phyloP scores from a whole-genome alignment of 37 sponge, comb jelly and placozoan species.

The Petrosia ficiformis region DNA sequence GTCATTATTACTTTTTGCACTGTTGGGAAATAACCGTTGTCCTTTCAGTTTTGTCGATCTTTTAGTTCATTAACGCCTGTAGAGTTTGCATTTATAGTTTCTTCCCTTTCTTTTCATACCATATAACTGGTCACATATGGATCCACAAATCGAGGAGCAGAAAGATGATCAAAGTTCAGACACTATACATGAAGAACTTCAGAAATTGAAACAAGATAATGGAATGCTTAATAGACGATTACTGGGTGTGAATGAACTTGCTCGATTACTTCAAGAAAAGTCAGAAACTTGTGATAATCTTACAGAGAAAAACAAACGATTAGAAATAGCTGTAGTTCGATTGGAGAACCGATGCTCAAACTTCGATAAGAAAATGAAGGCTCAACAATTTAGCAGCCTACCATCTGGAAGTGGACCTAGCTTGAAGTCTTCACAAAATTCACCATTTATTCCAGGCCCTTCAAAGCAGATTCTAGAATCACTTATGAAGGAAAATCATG shows the following conservation, averaged over 20 bases:
- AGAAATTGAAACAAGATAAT: slow-evolving; percentile 17
- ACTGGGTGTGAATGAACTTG: slow-evolving; percentile 69
- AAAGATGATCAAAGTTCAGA: no score
- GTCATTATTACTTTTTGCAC: no score
- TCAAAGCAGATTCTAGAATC: slow-evolving; percentile 62
- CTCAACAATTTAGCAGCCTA: not conserved
- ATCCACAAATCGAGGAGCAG: no score
- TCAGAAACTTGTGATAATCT: slow-evolving; percentile 19
- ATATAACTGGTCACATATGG: no score
- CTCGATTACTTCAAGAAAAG: slow-evolving; percentile 53
- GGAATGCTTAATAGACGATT: slow-evolving; percentile 36
- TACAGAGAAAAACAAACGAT: slow-evolving; percentile 53
- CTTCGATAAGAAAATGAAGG: slow-evolving; percentile 44
- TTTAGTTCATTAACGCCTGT: no score
- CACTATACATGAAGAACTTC: no score
- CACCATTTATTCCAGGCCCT: slow-evolving; percentile 58
- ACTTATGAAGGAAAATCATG: slow-evolving; percentile 65
- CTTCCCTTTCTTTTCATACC: no score
- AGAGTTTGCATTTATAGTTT: no score
- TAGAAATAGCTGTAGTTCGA: slow-evolving; percentile 61
- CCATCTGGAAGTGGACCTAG: not conserved
- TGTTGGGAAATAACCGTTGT: no score
- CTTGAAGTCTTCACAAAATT: slow-evolving; percentile 11
- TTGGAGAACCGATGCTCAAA: slow-evolving; percentile 68
- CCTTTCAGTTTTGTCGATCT: no score